These are phyloP conservation scores for Sclerurus mexicanus DNA, from an alignment of 2,113 vertebrate species.

Conservation along the genomic window DNA sequence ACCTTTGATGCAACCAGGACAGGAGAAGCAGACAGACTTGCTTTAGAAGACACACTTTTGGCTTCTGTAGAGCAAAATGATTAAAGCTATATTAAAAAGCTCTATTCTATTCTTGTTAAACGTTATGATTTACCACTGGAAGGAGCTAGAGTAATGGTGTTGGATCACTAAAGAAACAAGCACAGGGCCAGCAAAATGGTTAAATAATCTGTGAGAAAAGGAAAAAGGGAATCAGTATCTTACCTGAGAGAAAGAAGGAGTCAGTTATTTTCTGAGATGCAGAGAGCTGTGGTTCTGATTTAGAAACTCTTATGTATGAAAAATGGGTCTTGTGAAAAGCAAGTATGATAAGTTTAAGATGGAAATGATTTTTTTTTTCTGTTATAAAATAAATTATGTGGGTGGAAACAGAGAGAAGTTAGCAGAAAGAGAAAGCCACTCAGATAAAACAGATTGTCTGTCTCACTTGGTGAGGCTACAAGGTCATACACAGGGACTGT, in stretches of 20 bases:
- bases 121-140: slow-evolving; percentile 76
- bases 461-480: neutral
- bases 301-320: slow-evolving; percentile 32
- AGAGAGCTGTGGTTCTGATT: neutral
- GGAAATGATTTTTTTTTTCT: slow-evolving; percentile 37
- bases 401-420: slow-evolving; percentile 11
- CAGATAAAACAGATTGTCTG: neutral
- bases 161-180: slow-evolving; percentile 41
- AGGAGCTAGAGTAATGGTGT: slow-evolving; percentile 79
- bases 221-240: neutral
- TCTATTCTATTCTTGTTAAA: slow-evolving; percentile 12
- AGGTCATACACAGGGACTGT: neutral
- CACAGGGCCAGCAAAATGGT: neutral
- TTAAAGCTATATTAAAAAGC: slow-evolving; percentile 16
- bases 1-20: neutral
- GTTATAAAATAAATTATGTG: slow-evolving; percentile 54
- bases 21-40: neutral
- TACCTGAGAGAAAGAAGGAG: neutral
- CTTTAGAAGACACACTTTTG: neutral
- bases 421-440: slow-evolving; percentile 1
- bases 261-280: slow-evolving; percentile 31
- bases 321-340: slow-evolving; percentile 16
- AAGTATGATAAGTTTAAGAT: slow-evolving; percentile 65
- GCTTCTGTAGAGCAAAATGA: neutral
- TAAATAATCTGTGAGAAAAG: slow-evolving; percentile 37